Evolutionary conservation across 2,797 vertebrate species (phyloP).

Genomic region (Propithecus deckenii): DNA sequence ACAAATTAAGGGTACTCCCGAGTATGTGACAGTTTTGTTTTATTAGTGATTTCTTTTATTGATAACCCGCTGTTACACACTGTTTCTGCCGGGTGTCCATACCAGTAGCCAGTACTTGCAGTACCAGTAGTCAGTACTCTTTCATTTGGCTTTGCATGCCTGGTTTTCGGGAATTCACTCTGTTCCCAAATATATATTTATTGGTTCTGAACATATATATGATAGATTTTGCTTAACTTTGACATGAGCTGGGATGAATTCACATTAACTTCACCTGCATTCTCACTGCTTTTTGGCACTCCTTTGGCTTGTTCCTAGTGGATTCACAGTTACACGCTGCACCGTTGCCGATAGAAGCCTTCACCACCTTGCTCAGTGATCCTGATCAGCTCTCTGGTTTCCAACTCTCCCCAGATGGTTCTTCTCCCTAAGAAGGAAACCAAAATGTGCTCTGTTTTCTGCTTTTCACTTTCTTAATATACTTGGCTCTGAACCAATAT

Average conservation of each 20-base stretch:
- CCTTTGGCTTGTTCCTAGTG: not conserved
- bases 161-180: constrained; percentile 18
- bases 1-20: not conserved
- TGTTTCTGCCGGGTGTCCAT: not conserved
- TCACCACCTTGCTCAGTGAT: not conserved
- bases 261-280: not conserved
- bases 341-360: not conserved
- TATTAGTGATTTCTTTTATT: not conserved
- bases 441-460: not conserved
- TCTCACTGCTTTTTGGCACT: not conserved
- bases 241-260: not conserved
- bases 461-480: not conserved
- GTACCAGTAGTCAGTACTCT: not conserved
- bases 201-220: not conserved
- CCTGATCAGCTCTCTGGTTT: not conserved
- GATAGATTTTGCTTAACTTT: constrained; percentile 14
- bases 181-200: not conserved
- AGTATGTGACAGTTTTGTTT: not conserved
- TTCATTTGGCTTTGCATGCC: constrained; percentile 4
- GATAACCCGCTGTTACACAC: not conserved
- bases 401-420: not conserved
- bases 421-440: not conserved
- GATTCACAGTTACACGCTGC: not conserved
- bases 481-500: not conserved
- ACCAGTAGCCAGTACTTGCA: not conserved